Evolutionary conservation across 2,113 vertebrate genomes (phyloP), one percentile per base, ranked within the genome.

Genomic region (Tupaia tana): DNA sequence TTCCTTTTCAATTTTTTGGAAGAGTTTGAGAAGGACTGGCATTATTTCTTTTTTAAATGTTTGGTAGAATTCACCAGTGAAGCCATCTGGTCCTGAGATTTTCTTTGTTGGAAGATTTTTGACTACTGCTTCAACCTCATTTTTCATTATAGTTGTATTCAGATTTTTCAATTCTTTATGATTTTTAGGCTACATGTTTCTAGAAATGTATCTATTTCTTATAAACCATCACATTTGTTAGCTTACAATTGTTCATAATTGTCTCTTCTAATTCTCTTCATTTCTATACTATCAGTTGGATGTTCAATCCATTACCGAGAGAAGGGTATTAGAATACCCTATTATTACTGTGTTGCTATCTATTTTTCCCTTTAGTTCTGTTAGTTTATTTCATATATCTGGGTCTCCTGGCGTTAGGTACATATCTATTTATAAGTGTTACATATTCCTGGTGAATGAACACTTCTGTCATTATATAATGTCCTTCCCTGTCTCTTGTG

Each of bases 81-180:
- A 90, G 85, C 91, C 95, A 95, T 95, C 91, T 93, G 95, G 81
- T 90, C 86, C 81, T 81, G 31, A 61, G 58, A 93, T 75, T 93
- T 93, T 80, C 74, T 93, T 90, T 95, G 86, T 93, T 95, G 94
- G 58, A 93, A 90, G 56, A 31, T 29, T 79, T 95, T 93, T 93
- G 58, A 92, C 89, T 70, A 52, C 34, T 83, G 79, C 56, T 78
- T 77, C 43, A 84, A 79, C 89, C 59, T 89, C 12, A 61, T 63
- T 80, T 70, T 7, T 54, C 89, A 75, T 67, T 79, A 75, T 54
- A 88, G 18, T 15, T 83, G 52, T 93, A 6, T 86, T 86, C 4
- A 86, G 31, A 59, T 69, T 93, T 95, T 67, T 52, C 90, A 93
- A 86, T 80, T 77, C 43, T 84, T 90, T 66, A 90, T 90, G 24